phyloP scores from a whole-genome alignment of 2,113 vertebrate species.

The Lasiurus cinereus region DNA sequence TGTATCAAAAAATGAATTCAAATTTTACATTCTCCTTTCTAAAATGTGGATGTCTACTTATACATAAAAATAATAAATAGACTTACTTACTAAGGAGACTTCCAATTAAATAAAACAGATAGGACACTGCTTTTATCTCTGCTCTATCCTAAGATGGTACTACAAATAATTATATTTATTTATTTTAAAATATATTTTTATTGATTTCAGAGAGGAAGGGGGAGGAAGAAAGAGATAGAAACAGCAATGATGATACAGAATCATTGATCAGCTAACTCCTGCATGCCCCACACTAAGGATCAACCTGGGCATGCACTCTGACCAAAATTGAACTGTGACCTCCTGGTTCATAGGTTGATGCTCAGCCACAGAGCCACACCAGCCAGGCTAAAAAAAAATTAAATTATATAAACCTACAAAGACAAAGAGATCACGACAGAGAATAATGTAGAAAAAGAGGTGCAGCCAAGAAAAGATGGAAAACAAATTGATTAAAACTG shows the following conservation, averaged over 20 bases:
- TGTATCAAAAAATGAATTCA: slow-evolving; percentile 11
- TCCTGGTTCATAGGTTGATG: too few relatives aligned
- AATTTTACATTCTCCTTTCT: neutral
- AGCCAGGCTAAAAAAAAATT: neutral
- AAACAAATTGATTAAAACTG: neutral
- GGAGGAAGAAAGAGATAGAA: too few relatives aligned
- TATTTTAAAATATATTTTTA: too few relatives aligned
- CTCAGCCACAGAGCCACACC: too few relatives aligned
- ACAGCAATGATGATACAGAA: too few relatives aligned
- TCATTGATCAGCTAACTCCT: too few relatives aligned
- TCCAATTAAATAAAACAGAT: slow-evolving; percentile 2
- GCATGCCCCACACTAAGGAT: too few relatives aligned
- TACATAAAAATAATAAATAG: slow-evolving; percentile 35
- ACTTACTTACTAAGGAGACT: neutral
- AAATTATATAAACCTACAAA: neutral
- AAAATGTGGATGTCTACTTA: neutral
- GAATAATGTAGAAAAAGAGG: neutral
- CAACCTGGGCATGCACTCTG: too few relatives aligned
- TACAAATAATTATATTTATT: neutral
- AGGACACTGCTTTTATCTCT: neutral
- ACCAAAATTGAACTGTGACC: too few relatives aligned
- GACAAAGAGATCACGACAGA: neutral
- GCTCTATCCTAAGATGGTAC: neutral
- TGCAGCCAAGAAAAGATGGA: neutral
- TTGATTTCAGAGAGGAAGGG: too few relatives aligned